Evolutionary conservation across 92 coral and sea anemone genomes (phyloP), one percentile per base, ranked within the genome.

Genomic region (Zoanthus sansibaricus): DNA sequence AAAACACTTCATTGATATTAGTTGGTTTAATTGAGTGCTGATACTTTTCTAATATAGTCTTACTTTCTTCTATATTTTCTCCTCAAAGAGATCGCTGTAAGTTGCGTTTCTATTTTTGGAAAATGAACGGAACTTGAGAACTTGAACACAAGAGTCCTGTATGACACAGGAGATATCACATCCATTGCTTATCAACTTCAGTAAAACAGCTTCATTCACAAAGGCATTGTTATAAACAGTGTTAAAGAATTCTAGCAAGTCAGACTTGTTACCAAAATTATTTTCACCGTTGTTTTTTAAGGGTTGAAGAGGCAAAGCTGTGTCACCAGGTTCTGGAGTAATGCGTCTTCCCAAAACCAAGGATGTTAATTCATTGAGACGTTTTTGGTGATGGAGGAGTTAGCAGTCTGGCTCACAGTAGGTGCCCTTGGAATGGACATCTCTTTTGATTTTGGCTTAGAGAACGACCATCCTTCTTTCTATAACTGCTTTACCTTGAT

Each of bases 361-460:
- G 15, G 78, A 82, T 82, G 78, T 82, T 14, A 82, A 18, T 82
- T 82, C 87, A 62, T 82, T 72, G 12, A 82, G 75, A 20, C 87
- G 87, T 75, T 82, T 72, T 21, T 82, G 87, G 25, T 82, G 87
- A 31, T 74, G 49, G 67, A 61, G 67, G 58, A 82, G n/a, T n/a
- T n/a, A n/a, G n/a, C n/a, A n/a, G n/a, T n/a, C 2, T 83, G 77
- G 15, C 79, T 64, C 14, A 0, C 33, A 9, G 79, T 44, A 61
- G 75, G 30, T 69, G 47, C 62, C 44, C 87, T 7, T 46, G 87
- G 37, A 10, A 44, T 71, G 6, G 78, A 68, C 12, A 83, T 83
- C 52, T 83, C 76, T 62, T 33, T 64, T 0, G 87, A 62, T 67
- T 66, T 66, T 33, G 87, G 87, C 46, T 83, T 83, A 49, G 76